Conservation (phyloP, 2,113 vertebrate genomes). For the Triplophysa tibetana region DNA sequence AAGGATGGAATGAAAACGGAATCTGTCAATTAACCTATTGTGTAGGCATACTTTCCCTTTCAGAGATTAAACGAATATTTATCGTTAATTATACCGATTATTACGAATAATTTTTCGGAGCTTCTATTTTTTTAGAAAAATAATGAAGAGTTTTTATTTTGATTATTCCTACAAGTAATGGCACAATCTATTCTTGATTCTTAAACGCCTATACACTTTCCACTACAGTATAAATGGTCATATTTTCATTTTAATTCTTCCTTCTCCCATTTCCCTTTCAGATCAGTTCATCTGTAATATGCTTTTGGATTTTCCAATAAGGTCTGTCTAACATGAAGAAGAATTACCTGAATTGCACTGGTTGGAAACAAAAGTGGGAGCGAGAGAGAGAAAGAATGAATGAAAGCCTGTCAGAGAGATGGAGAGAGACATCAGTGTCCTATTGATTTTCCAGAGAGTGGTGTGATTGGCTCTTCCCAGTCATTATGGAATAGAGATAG, state of each 20-base stretch:
- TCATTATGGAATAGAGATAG: constrained; percentile 35
- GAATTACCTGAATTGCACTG: constrained; percentile 43
- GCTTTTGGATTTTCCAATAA: constrained; percentile 31
- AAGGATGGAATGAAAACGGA: not conserved
- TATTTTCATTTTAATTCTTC: constrained; percentile 18
- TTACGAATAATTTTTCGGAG: too few relatives aligned
- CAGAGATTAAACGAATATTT: too few relatives aligned
- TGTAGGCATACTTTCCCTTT: not conserved
- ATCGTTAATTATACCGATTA: too few relatives aligned
- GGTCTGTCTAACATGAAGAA: constrained; percentile 28
- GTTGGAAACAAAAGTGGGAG: constrained; percentile 14
- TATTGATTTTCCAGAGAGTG: constrained; percentile 49
- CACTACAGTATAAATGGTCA: not conserved
- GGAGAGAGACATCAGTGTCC: constrained; percentile 51
- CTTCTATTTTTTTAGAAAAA: too few relatives aligned
- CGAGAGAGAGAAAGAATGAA: constrained; percentile 26
- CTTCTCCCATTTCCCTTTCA: constrained; percentile 16
- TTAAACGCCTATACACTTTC: not conserved
- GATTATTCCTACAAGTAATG: too few relatives aligned
- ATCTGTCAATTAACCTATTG: not conserved
- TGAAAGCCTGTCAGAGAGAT: constrained; percentile 37
- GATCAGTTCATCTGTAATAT: constrained; percentile 44
- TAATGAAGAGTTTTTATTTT: too few relatives aligned
- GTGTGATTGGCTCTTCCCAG: constrained; percentile 44
- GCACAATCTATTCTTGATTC: not conserved